Evolutionary conservation across 1,140 invertebrate genomes (phyloP), one percentile per base, ranked within the genome.

Genomic region (Nasonia giraulti): DNA sequence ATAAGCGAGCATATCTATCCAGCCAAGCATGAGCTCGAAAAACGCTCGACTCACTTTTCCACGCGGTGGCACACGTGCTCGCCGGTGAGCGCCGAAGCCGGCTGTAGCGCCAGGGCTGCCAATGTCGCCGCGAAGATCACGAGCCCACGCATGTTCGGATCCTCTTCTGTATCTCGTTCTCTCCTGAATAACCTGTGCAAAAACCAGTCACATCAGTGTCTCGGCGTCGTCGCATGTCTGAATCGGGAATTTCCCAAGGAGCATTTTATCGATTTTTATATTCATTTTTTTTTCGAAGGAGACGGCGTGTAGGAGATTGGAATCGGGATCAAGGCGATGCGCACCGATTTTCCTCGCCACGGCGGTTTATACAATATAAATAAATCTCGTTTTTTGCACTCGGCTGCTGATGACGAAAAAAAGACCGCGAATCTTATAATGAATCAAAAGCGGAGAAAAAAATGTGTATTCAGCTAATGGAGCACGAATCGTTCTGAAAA

Each of bases 21-120:
- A 31, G 31, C 31, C 68, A 31, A 71, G 68, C 12, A 71, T n/a
- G 20, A 62, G 17, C 5, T 62, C 55, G 55, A 20, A 75, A 44
- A n/a, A 37, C 37, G 14, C 14, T 20, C 62, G 6, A 90, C 91
- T 93, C 89, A 94, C 93, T 92, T 93, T 85, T 93, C 91, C 85
- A 91, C 84, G 66, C 88, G 90, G 20, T 90, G 87, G 87, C 93
- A 94, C 11, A 93, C 87, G 87, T 93, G 89, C 83, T 93, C 90
- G 14, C 90, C 92, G 44, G 88, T 90, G 33, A 93, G 87, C 50
- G 89, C 89, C 37, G 92, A 86, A 8, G 91, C 89, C 31, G 11
- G 47, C 2, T 20, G 7, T 50, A 91, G 86, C 81, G 93, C 92
- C 84, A 83, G 85, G 80, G 88, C 88, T 84, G 86, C 89, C 81